These are phyloP conservation scores for Aphyosemion australe DNA, from an alignment of 2,113 vertebrate species.

Conservation along the genomic window DNA sequence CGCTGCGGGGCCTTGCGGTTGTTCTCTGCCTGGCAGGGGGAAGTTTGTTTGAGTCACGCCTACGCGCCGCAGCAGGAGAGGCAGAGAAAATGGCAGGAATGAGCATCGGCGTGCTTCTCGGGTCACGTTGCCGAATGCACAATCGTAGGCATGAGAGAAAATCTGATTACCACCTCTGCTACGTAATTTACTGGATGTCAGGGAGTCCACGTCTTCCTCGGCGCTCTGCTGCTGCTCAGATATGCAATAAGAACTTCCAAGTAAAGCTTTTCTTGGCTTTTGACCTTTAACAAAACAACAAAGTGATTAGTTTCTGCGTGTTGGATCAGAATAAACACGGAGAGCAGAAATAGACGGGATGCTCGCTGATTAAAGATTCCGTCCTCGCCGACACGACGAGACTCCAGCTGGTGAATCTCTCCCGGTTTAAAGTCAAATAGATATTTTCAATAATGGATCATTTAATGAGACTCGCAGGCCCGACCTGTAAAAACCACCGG, in stretches of 20 bases:
- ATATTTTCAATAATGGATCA: constrained; percentile 11
- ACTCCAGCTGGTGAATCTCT: not conserved
- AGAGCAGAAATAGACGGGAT: not conserved
- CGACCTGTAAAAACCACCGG: not conserved
- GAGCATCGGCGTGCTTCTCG: constrained; percentile 26
- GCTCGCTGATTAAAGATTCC: constrained; percentile 9
- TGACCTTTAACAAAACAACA: constrained; percentile 1
- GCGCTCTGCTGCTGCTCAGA: constrained; percentile 1
- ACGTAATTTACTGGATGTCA: constrained; percentile 6
- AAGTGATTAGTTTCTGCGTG: not conserved
- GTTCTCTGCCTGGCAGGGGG: constrained; percentile 48
- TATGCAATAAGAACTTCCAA: not conserved
- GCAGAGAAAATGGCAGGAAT: constrained; percentile 37
- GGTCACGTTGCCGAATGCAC: constrained; percentile 38
- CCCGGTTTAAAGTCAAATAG: constrained; percentile 3
- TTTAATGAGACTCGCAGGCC: not conserved
- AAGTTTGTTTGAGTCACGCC: constrained; percentile 57
- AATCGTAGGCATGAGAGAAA: constrained; percentile 10
- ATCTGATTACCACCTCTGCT: constrained; percentile 37
- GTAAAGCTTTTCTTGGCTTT: not conserved
- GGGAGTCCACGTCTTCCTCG: not conserved
- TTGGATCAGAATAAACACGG: constrained; percentile 4
- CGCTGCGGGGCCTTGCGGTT: constrained; percentile 49
- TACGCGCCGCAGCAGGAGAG: constrained; percentile 40
- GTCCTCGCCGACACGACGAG: not conserved